Conservation (phyloP, 2,113 vertebrate species). For the Alligator sinensis region DNA sequence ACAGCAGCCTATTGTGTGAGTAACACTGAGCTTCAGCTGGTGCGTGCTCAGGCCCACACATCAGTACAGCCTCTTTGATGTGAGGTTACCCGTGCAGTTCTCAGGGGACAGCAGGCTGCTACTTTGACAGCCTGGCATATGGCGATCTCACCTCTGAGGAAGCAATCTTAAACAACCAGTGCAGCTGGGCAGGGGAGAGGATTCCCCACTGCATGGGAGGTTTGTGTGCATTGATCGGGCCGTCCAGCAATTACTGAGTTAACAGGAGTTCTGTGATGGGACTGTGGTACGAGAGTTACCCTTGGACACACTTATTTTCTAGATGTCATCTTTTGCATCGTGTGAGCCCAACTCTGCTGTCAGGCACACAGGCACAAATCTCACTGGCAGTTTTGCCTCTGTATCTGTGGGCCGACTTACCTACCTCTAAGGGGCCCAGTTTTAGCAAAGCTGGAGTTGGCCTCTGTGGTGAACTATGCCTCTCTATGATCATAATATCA, state of each 20-base stretch:
- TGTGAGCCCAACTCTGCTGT: not conserved
- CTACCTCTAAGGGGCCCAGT: not conserved
- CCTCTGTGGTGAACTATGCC: not conserved
- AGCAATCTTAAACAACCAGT: not conserved
- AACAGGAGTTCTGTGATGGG: not conserved
- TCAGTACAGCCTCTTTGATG: not conserved
- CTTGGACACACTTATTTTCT: not conserved
- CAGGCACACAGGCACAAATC: not conserved
- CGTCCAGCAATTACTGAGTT: not conserved
- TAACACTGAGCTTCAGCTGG: not conserved
- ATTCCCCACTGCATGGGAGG: not conserved
- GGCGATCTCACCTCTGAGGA: not conserved
- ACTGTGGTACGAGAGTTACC: too few relatives aligned
- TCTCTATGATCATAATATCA: not conserved
- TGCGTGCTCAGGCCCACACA: accelerated
- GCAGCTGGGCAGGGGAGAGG: not conserved
- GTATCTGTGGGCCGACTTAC: not conserved
- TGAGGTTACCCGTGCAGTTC: not conserved
- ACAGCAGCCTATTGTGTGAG: not conserved
- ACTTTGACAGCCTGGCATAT: not conserved
- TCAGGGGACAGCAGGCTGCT: not conserved
- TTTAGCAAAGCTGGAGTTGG: not conserved
- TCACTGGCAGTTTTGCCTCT: not conserved
- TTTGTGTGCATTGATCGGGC: not conserved
- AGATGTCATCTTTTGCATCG: not conserved